Conservation (phyloP, 2,888 invertebrate genomes). For the Caenorhabditis angaria region DNA sequence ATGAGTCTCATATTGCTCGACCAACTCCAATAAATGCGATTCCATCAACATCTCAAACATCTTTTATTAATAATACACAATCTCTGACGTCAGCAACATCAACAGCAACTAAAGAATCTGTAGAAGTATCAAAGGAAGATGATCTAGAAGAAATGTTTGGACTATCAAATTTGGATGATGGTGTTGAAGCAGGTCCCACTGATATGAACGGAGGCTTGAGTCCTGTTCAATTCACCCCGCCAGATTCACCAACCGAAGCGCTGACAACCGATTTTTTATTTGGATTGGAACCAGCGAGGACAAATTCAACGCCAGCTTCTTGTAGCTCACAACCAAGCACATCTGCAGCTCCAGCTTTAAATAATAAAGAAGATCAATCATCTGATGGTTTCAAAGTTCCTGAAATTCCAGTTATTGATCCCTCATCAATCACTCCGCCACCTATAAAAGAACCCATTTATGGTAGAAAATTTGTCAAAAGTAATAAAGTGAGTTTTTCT, state of each 20-base stretch:
- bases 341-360: conserved; percentile 6
- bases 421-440: conserved; percentile 11
- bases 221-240: conserved; percentile 60
- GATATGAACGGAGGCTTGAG: conserved; percentile 17
- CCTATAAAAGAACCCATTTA: conserved; percentile 8
- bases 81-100: no score
- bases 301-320: conserved; percentile 10
- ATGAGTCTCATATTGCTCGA: conserved; percentile 7
- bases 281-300: conserved; percentile 8
- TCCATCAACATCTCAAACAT: conserved; percentile 8
- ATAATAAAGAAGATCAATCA: conserved; percentile 7
- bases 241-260: conserved; percentile 52
- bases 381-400: conserved; percentile 11
- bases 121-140: conserved; percentile 8
- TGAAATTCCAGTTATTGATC: not conserved
- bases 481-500: conserved; percentile 18
- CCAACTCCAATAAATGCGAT: conserved; percentile 15
- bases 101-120: not conserved
- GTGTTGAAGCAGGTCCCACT: not conserved
- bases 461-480: conserved; percentile 12
- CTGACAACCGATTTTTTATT: conserved; percentile 23
- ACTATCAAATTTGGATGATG: conserved; percentile 19
- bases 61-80: not conserved
- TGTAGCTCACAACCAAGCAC: conserved; percentile 11
- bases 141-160: conserved; percentile 40